phyloP scores from a whole-genome alignment of 2,797 vertebrate genomes.

The Chloroceryle amazona region DNA sequence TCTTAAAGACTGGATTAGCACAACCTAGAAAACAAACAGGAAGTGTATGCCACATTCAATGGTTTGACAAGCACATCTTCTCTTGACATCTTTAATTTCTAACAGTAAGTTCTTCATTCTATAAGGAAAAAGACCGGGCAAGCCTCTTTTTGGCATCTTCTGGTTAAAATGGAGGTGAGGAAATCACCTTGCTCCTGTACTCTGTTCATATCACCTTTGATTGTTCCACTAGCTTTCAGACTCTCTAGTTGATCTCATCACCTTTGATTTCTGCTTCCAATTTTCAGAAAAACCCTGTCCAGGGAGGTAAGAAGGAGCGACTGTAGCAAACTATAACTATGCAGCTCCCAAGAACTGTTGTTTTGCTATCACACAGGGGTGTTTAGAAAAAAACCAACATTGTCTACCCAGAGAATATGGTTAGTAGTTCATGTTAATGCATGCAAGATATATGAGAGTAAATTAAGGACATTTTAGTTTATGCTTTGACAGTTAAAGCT shows the following conservation, averaged over 20 bases:
- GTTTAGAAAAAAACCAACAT: background rate
- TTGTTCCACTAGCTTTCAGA: background rate
- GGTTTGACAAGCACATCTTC: background rate
- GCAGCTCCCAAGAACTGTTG: background rate
- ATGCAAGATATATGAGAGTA: background rate
- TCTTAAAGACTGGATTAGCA: background rate
- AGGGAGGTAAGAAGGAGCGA: background rate
- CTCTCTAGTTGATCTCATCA: background rate
- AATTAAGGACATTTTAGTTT: background rate
- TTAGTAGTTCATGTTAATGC: background rate
- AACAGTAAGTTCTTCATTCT: background rate
- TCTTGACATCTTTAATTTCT: background rate
- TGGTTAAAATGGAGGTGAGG: background rate
- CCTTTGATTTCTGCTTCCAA: background rate
- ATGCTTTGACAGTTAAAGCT: background rate
- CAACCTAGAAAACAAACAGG: background rate
- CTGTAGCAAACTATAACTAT: background rate
- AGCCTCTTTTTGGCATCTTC: background rate
- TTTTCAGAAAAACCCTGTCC: background rate
- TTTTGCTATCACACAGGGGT: background rate
- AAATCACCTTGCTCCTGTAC: background rate
- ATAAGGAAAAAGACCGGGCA: background rate
- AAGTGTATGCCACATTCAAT: background rate
- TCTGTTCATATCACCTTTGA: background rate
- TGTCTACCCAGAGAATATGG: background rate